A percentile compares a stretch with the other conserved stretches of the same genome.
phyloP scores from a whole-genome alignment of 2,888 invertebrate genomes.

The Agonum fuliginosum region DNA sequence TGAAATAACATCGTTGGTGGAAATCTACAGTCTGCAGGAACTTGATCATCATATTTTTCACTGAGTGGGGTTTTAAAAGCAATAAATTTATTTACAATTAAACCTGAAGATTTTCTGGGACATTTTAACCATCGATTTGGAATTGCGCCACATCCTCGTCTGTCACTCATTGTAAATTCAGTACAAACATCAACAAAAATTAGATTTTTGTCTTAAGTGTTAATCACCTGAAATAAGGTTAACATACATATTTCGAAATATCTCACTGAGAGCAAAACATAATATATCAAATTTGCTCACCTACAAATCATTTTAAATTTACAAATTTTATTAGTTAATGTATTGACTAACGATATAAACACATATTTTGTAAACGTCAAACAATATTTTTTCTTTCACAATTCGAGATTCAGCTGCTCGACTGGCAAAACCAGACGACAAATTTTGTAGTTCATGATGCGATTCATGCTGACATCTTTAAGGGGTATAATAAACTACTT shows the following conservation, averaged over 20 bases:
- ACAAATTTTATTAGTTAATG: background rate
- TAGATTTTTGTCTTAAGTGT: background rate
- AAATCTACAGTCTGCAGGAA: constrained; percentile 89
- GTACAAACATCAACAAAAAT: background rate
- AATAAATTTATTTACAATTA: constrained; percentile 89
- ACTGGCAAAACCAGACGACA: too few species aligned
- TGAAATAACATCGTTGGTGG: constrained; percentile 91
- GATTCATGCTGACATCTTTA: too few species aligned
- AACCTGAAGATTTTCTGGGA: constrained; percentile 84
- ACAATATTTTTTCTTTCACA: constrained; percentile 4
- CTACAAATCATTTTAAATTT: constrained; percentile 6
- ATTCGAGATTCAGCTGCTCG: too few species aligned
- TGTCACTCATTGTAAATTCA: constrained; percentile 59
- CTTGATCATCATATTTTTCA: constrained; percentile 86
- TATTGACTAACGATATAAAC: constrained; percentile 10
- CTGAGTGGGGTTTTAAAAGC: constrained; percentile 97
- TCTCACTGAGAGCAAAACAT: background rate
- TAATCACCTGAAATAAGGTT: constrained; percentile 14
- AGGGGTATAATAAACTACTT: too few species aligned
- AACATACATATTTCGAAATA: background rate
- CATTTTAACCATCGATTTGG: constrained; percentile 92
- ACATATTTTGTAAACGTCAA: background rate
- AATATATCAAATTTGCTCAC: background rate
- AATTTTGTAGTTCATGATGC: too few species aligned
- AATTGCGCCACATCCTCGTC: constrained; percentile 78